Percentiles rank a stretch among this genome's conserved stretches.
These are phyloP conservation scores for Siniperca scherzeri DNA, from an alignment of 2,797 vertebrate species.

Conservation along the genomic window DNA sequence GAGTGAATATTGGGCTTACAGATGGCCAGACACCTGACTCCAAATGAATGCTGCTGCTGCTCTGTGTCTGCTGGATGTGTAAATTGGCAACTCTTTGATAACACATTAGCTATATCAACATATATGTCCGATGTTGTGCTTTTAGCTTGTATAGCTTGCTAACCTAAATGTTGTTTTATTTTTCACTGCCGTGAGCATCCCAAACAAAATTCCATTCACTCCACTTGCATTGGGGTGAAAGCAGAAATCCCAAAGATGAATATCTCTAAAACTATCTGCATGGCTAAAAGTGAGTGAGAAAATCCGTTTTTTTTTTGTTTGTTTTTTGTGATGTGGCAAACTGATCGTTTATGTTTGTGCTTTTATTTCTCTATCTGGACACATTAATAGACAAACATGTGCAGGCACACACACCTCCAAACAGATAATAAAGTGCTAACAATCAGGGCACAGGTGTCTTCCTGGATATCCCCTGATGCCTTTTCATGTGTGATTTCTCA, in stretches of 20 bases:
- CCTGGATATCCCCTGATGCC: slow-evolving; percentile 64
- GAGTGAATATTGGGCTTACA: not conserved
- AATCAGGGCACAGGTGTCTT: slow-evolving; percentile 48
- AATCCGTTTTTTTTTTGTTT: not conserved
- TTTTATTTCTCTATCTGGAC: slow-evolving; percentile 14
- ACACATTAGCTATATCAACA: not conserved
- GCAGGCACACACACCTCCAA: slow-evolving; percentile 21
- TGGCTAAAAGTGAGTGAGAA: not conserved
- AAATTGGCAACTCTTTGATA: not conserved
- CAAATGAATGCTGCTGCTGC: not conserved
- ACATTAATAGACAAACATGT: slow-evolving; percentile 12
- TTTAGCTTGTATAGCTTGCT: not conserved
- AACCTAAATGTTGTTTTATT: not conserved
- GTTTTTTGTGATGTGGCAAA: not conserved
- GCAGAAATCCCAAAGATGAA: not conserved
- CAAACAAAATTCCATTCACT: not conserved
- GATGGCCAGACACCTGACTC: not conserved
- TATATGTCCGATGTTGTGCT: not conserved
- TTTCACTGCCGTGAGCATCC: not conserved
- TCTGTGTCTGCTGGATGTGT: not conserved
- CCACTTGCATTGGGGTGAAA: not conserved
- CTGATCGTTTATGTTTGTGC: slow-evolving; percentile 14
- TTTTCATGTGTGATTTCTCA: slow-evolving; percentile 79
- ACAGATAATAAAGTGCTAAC: slow-evolving; percentile 58
- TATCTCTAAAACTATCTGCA: not conserved